A percentile compares a stretch with the other conserved stretches of the same genome.
Evolutionary conservation across 2,797 vertebrate genomes (phyloP).

Genomic region (Pseudochirops cupreus): DNA sequence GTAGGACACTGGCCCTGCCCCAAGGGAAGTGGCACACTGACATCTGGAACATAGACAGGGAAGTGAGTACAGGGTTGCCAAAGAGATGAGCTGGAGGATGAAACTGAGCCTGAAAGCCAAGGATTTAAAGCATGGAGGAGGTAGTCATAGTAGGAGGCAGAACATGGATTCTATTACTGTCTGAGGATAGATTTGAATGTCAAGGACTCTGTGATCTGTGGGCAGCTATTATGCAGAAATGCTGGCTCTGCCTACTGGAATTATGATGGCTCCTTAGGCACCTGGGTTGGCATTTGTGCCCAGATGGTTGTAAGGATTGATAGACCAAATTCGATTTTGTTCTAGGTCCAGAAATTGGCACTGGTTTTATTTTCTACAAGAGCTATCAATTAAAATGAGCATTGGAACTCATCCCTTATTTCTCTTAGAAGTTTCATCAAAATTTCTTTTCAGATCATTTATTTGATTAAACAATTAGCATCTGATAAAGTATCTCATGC

Average conservation of each 20-base stretch:
- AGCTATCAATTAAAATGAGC: not conserved
- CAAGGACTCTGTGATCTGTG: not conserved
- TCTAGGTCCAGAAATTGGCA: not conserved
- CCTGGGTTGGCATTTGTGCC: not conserved
- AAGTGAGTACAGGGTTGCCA: not conserved
- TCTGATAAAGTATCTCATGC: not conserved
- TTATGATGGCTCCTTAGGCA: not conserved
- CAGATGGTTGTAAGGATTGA: not conserved
- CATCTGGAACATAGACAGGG: not conserved
- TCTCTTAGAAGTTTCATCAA: slow-evolving; percentile 7
- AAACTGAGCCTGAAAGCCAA: not conserved
- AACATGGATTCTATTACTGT: not conserved
- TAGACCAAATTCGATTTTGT: slow-evolving; percentile 9
- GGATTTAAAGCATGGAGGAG: not conserved
- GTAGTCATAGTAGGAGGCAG: not conserved
- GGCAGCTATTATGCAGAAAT: not conserved
- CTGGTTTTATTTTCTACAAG: slow-evolving; percentile 37
- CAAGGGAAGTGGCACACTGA: not conserved
- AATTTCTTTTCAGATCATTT: not conserved
- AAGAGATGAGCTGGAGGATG: not conserved
- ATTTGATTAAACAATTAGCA: slow-evolving; percentile 29
- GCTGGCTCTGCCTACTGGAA: not conserved
- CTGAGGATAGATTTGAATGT: not conserved
- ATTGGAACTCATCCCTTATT: not conserved
- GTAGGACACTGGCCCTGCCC: not conserved